Evolutionary conservation across 2,797 vertebrate species (phyloP), one percentile per base, ranked within the genome.

Genomic region (Microtus californicus): DNA sequence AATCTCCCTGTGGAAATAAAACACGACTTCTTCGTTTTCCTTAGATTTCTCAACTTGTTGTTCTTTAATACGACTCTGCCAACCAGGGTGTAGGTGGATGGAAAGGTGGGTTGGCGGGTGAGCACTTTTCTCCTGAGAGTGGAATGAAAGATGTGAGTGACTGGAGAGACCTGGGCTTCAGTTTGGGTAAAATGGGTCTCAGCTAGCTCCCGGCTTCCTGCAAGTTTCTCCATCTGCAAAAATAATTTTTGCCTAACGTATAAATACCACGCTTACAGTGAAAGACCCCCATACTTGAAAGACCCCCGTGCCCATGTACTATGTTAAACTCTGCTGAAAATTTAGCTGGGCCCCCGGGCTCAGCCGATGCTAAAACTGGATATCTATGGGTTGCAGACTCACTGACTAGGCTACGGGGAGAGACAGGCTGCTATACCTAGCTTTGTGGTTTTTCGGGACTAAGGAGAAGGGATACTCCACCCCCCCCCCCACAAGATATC

Each of bases 1-100:
- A 79, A 56, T 93, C 93, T 92, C 63, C 86, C 77, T 63, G 51
- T 80, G 63, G 87, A 97, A 97, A 97, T 98, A 97, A 98, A 98
- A 93, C 31, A 59, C 4, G 12, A 71, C 61, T 80, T 76, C 82
- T 94, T 85, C 71, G 31, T 87, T 95, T 79, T 88, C 87, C 37
- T 21, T 59, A 15, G n/a, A 63, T 73, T 85, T 48, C 23, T 83
- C 56, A 14, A 37, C 27, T 34, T 67, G 56, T 91, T 34, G 5
- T 96, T 95, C 67, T 88, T 95, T 71, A 54, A 15, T n/a, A 27
- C 9, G 25, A 11, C 12, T 3, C 5, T 4, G 40, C 56, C 51
- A 78, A 82, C 51, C 90, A 13, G 21, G 82, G 31, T 56, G 80
- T 23, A 45, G 76, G 73, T 29, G 48, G 29, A 27, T 17, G 54